phyloP scores from a whole-genome alignment of 2,888 invertebrate genomes.

The Nymphalis c-album region DNA sequence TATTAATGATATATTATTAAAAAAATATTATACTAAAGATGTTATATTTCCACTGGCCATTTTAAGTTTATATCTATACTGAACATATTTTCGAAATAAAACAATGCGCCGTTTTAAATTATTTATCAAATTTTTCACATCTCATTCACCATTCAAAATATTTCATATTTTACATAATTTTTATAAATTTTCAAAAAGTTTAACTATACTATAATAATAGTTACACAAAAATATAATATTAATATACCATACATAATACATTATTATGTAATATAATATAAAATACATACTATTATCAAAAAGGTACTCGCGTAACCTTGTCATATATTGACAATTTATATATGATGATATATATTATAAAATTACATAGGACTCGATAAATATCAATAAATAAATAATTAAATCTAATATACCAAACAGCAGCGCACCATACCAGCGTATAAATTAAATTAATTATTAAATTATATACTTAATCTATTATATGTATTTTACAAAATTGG shows the following conservation, averaged over 20 bases:
- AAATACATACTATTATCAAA: conserved; percentile 41
- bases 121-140: conserved; percentile 30
- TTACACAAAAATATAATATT: conserved; percentile 26
- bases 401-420: conserved; percentile 48
- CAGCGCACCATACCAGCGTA: conserved; percentile 55
- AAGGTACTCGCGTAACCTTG: conserved; percentile 80
- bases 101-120: conserved; percentile 36
- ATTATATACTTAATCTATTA: conserved; percentile 44
- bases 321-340: conserved; percentile 49
- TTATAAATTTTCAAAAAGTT: conserved; percentile 23
- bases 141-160: conserved; percentile 20
- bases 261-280: conserved; percentile 34
- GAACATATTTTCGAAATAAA: conserved; percentile 28
- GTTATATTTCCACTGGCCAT: conserved; percentile 28
- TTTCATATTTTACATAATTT: conserved; percentile 24
- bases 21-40: conserved; percentile 16
- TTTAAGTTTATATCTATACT: not conserved
- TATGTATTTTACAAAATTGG: conserved; percentile 74
- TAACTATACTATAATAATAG: conserved; percentile 27
- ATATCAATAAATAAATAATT: conserved; percentile 45
- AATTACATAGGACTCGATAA: conserved; percentile 41
- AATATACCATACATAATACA: conserved; percentile 28
- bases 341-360: conserved; percentile 41
- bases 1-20: not conserved
- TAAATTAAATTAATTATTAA: conserved; percentile 35